Evolutionary conservation across 1,140 invertebrate species (phyloP), one percentile per base, ranked within the genome.

Genomic region (Sycophaga agraensis): DNA sequence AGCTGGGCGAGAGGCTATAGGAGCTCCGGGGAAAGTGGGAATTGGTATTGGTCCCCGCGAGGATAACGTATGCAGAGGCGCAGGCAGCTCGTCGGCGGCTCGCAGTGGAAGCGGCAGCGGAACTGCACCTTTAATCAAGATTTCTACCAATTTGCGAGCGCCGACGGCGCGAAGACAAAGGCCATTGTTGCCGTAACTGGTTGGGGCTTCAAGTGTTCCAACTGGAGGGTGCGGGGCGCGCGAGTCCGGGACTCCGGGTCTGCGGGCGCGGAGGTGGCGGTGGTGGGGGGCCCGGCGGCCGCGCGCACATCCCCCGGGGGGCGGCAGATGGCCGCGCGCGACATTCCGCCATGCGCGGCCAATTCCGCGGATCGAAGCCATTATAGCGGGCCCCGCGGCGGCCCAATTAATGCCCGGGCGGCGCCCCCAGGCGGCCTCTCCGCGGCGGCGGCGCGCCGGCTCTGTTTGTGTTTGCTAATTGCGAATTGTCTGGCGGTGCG

Each of bases 391-490:
- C 50, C 21, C 22, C 16, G 21, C 34, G 17, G 21, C 4, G 35
- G 12, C 22, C 14, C 51, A 67, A 66, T n/a, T 63, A 49, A 53
- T 69, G 63, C 70, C 68, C 57, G 19, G 58, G 67, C 56, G 58
- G 67, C 59, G 71, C 71, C 70, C 70, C 70, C 68, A n/a, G 69
- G 70, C 71, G 68, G 35, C 28, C 39, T 51, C 46, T 28, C 22
- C 49, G 54, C 48, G 16, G 2, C n/a, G 34, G 22, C 55, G 54
- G 19, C 34, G 43, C 57, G 58, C 31, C 42, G n/a, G n/a, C n/a
- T n/a, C n/a, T 74, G 75, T 79, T 80, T 80, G 76, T 78, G 73
- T 81, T 81, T 80, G 74, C 76, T 81, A 81, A 81, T 81, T 81
- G 79, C 76, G 76, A 81, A 80, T 81, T 79, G 77, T 80, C 79